Evolutionary conservation across 2,113 vertebrate species (phyloP), one percentile per base, ranked within the genome.

Genomic region (Poeciliopsis prolifica): DNA sequence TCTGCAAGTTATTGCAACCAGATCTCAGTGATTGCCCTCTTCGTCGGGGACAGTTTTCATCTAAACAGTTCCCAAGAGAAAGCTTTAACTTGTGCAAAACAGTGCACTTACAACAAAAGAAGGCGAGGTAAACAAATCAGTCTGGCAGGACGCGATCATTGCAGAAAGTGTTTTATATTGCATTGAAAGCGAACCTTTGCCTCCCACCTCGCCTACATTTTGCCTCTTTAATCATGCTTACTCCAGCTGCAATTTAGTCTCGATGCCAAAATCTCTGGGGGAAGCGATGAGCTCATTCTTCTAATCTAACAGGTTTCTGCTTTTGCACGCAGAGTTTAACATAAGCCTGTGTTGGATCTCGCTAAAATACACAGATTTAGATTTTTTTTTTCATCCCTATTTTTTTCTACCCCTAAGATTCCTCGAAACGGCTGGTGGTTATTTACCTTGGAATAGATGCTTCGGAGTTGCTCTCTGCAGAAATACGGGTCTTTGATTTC

Each of bases 261-360:
- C 31, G 1, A 61, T 60, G 79, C 70, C 84, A 80, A 30, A 31
- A 76, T 79, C 65, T 79, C 66, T 10, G 29, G n/a, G 64, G 48
- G 54, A 74, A 70, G 40, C 67, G 85, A 87, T 86, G 87, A 90
- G 78, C 78, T 91, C 85, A 87, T 88, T 86, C 79, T 87, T 89
- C 64, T 72, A 84, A 85, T 89, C 64, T 74, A 82, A 85, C 86
- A 87, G 87, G 78, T 89, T 68, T 84, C 15, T 72, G 66, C 26
- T 60, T 24, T 70, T 81, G 81, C 73, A 77, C 66, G 72, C 75
- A 72, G 74, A 61, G 11, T 76, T 76, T 58, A 79, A 65, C 65
- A 31, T 60, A 48, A 48, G 42, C 5, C 29, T 37, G 72, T 28
- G 10, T 61, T 72, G 70, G 75, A 69, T 40, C 28, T 31, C 11